These are phyloP conservation scores for Euclidia mi DNA, from an alignment of 2,888 invertebrate species.

Conservation along the genomic window DNA sequence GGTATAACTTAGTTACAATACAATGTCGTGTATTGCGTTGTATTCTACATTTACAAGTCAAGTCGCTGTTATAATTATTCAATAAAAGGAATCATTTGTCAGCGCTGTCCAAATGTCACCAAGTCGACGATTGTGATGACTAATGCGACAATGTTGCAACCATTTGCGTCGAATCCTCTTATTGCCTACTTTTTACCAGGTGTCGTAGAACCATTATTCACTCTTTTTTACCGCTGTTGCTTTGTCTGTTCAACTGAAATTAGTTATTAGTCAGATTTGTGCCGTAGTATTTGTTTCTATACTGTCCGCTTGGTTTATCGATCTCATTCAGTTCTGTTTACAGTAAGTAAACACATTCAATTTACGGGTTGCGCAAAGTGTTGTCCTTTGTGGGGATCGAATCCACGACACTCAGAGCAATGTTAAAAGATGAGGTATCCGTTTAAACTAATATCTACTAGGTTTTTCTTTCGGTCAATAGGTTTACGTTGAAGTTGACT, in stretches of 20 bases:
- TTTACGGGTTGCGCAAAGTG: too few relatives aligned
- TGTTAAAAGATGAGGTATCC: too few relatives aligned
- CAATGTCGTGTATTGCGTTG: conserved; percentile 14
- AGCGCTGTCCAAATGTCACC: conserved; percentile 83
- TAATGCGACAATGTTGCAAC: conserved; percentile 83
- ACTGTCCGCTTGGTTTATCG: conserved; percentile 45
- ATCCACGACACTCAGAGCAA: too few relatives aligned
- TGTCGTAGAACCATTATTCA: conserved; percentile 81
- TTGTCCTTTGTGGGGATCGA: too few relatives aligned
- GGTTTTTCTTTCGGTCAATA: too few relatives aligned
- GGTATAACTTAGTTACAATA: too few relatives aligned
- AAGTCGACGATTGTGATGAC: conserved; percentile 85
- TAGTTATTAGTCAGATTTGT: conserved; percentile 64
- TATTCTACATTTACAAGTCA: background rate
- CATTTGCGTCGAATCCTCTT: conserved; percentile 81
- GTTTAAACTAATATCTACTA: too few relatives aligned
- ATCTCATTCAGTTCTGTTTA: conserved; percentile 24
- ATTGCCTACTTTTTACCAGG: conserved; percentile 86
- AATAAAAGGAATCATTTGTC: conserved; percentile 87
- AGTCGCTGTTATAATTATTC: conserved; percentile 78
- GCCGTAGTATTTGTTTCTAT: conserved; percentile 53
- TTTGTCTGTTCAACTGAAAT: conserved; percentile 67
- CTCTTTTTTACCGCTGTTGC: conserved; percentile 74
- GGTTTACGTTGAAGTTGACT: too few relatives aligned
- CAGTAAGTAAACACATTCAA: too few relatives aligned